Evolutionary conservation across 1,140 invertebrate species (phyloP).

Genomic region (Caenorhabditis brenneri): DNA sequence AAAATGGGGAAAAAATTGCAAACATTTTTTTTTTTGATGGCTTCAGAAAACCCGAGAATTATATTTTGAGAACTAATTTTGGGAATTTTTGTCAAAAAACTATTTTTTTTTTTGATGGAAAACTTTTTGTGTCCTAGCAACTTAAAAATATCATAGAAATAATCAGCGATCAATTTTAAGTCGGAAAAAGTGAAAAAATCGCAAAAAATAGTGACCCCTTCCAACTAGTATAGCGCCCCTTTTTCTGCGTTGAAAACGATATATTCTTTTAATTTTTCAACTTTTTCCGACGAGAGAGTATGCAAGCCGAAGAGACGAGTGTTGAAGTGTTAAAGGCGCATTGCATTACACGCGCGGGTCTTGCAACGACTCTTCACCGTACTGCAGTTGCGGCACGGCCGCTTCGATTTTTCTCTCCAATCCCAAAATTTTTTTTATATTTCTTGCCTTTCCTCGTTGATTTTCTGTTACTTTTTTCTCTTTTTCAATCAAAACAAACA

Average conservation of each 20-base stretch:
- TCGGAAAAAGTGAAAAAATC: too few species aligned
- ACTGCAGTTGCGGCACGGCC: not conserved
- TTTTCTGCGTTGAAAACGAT: too few species aligned
- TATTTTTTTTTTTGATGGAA: too few species aligned
- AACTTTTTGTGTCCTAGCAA: too few species aligned
- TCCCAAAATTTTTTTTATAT: conserved; percentile 32
- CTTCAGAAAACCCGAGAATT: too few species aligned
- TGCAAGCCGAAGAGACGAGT: not conserved
- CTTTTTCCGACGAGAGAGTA: not conserved
- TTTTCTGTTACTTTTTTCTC: not conserved
- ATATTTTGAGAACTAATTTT: too few species aligned
- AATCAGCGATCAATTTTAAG: too few species aligned
- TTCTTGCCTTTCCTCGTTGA: not conserved
- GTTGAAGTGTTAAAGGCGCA: not conserved
- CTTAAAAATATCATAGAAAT: too few species aligned
- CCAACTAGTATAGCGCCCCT: too few species aligned
- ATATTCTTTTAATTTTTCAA: not conserved
- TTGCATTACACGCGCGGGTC: not conserved
- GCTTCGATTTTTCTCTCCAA: conserved; percentile 37
- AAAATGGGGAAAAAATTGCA: too few species aligned
- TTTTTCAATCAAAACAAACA: conserved; percentile 6
- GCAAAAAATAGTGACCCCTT: too few species aligned
- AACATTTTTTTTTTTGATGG: too few species aligned
- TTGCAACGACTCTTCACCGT: not conserved
- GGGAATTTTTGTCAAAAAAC: not conserved